A percentile compares a stretch with the other conserved stretches of the same genome.
These are phyloP conservation scores for Phyllotis vaccarum DNA, from an alignment of 2,797 vertebrate genomes.

Conservation along the genomic window DNA sequence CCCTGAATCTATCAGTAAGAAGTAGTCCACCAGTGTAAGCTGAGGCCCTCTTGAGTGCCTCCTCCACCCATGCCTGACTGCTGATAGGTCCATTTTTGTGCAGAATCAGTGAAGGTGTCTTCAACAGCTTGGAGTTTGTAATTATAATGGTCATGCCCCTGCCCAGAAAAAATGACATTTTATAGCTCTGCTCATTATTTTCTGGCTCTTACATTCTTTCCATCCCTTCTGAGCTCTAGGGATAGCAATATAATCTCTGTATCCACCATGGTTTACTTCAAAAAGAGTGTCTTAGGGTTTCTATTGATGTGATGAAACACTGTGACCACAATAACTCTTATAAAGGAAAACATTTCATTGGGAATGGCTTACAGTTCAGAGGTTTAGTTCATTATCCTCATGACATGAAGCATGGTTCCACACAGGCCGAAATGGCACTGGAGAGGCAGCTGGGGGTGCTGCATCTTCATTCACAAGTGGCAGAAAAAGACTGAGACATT, in stretches of 20 bases:
- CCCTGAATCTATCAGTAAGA: neutral
- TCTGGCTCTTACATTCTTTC: neutral
- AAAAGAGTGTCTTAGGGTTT: neutral
- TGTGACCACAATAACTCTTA: neutral
- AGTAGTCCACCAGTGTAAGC: neutral
- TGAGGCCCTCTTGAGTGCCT: neutral
- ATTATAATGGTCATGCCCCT: neutral
- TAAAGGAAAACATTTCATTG: neutral
- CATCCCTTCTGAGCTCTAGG: neutral
- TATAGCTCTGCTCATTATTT: neutral
- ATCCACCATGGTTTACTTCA: neutral
- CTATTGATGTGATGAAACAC: neutral
- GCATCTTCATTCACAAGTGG: neutral
- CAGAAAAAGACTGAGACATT: neutral
- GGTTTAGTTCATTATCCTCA: neutral
- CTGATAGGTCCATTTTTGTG: neutral
- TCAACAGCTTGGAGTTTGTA: neutral
- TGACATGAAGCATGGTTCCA: neutral
- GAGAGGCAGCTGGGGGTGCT: neutral
- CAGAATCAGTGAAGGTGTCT: neutral
- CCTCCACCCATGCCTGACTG: neutral
- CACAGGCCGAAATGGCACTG: neutral
- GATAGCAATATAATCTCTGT: neutral
- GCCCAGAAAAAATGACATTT: neutral
- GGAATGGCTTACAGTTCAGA: neutral